Base-by-base conservation (phyloP, 2,888 invertebrate genomes). In the Masnerella sp. region DNA sequence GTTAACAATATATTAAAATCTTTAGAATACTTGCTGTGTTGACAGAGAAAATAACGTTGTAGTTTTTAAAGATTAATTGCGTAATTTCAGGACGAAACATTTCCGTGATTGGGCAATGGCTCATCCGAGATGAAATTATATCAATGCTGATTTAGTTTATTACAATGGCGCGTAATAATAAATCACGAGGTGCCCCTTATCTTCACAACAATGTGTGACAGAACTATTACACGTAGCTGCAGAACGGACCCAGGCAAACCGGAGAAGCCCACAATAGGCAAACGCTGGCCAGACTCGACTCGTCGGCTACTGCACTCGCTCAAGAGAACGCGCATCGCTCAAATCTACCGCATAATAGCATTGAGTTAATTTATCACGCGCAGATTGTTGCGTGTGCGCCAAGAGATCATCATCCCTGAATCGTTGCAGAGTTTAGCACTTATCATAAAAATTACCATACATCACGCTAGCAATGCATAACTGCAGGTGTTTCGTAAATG, bases 121-220 rank as follows among this genome's bases (percentile, higher is more conserved):
- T 47, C 15, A 28, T 36, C 11, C 42, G 42, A 62, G 42, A 36
- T 43, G 65, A 68, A 75, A 77, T 75, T 77, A 75, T 78, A 82
- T 79, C 79, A 79, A 81, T 79, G 78, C 76, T 74, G 78, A 79
- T 79, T 80, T 79, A 75, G 78, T 80, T 80, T 78, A 81, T 81
- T 80, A 79, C 79, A 79, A 79, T 79, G 75, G 75, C 58, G 38
- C 70, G 73, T 70, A 74, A 78, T 79, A 74, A 78, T 79, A 78
- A 80, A 81, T 81, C 78, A 78, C 45, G 74, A 62, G 40, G 40
- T 51, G 70, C 62, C 73, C 78, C 79, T 79, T 82, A 82, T 82
- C 82, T 81, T 54, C 59, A 74, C 76, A 78, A 79, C 81, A 78
- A 81, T 81, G 80, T 78, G 72, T 74, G 78, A 79, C 77, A 79